A percentile compares a stretch with the other conserved stretches of the same genome.
Conservation (phyloP, 2,113 vertebrate species). For the Cyanoramphus novaezelandiae region DNA sequence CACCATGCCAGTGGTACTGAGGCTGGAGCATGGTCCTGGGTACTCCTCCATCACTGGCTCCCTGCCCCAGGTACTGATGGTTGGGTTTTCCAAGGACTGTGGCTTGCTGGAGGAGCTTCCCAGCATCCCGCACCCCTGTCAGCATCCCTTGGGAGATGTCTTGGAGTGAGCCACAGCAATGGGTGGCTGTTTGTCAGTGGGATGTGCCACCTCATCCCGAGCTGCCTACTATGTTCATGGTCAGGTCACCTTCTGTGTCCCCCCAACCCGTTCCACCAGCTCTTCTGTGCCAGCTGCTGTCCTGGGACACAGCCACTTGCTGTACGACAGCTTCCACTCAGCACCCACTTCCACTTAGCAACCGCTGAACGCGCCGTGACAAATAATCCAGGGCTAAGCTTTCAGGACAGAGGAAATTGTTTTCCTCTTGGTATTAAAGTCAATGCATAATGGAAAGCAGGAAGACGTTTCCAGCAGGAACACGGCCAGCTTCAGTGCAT, state of each 20-base stretch:
- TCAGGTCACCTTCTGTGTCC: not conserved
- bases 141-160: not conserved
- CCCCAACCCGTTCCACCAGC: rapidly evolving
- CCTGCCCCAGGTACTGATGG: not conserved
- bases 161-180: rapidly evolving
- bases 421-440: conserved; percentile 51
- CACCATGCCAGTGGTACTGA: not conserved
- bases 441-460: conserved; percentile 61
- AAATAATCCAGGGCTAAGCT: conserved; percentile 36
- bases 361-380: conserved; percentile 15
- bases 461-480: conserved; percentile 54
- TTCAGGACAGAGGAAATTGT: conserved; percentile 56
- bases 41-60: rapidly evolving
- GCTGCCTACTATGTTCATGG: not conserved
- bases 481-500: not conserved
- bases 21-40: not conserved
- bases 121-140: not conserved
- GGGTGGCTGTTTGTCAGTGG: not conserved
- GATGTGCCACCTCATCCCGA: not conserved
- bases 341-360: not conserved
- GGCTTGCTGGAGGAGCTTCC: no score
- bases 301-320: not conserved
- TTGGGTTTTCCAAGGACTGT: not conserved
- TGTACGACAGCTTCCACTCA: not conserved
- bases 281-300: not conserved